Evolutionary conservation across 2,797 vertebrate species (phyloP), one percentile per base, ranked within the genome.

Genomic region (Synaphobranchus kaupii): DNA sequence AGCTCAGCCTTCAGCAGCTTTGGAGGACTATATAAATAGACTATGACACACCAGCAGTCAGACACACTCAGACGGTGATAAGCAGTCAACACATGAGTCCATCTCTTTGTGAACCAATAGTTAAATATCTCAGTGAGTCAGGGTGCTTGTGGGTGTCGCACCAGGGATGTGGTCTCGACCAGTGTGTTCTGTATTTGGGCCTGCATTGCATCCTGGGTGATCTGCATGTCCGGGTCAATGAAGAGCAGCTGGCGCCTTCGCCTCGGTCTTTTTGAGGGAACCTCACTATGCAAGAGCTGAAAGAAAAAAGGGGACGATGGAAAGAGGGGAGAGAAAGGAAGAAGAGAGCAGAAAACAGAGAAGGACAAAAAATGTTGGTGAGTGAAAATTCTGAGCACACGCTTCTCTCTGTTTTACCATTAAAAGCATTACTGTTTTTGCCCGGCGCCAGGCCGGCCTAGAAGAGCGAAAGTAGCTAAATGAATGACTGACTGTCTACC

Each of bases 161-260:
- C 95, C 94, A 93, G 88, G 34, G 84, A 78, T 83, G 85, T 66
- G 12, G 96, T 97, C 88, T 96, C 94, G 0, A 86, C 89, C 89
- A 9, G 89, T 0, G 87, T 89, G 88, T 96, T 93, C 83, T 86
- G 58, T 6, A 95, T 94, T 92, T 97, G 96, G 68, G 94, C 89
- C 89, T 91, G 92, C 92, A 96, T 95, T 2, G 90, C 92, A 86
- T 91, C 83, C 63, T 94, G 89, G 39, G 96, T 92, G 60, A 97
- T 96, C 93, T 97, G 97, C 85, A 95, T 94, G 88, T 95, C 89
- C 22, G 91, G 91, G 87, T 97, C 96, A 7, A 93, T 93, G 81
- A 97, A 97, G 15, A 94, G 86, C 88, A 97, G 92, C 89, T 93
- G 96, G 80, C 95, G 93, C 60, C 94, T 90, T 20, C 92, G 93